phyloP scores from a whole-genome alignment of 2,888 invertebrate species.

The Eugnorisma glareosa region DNA sequence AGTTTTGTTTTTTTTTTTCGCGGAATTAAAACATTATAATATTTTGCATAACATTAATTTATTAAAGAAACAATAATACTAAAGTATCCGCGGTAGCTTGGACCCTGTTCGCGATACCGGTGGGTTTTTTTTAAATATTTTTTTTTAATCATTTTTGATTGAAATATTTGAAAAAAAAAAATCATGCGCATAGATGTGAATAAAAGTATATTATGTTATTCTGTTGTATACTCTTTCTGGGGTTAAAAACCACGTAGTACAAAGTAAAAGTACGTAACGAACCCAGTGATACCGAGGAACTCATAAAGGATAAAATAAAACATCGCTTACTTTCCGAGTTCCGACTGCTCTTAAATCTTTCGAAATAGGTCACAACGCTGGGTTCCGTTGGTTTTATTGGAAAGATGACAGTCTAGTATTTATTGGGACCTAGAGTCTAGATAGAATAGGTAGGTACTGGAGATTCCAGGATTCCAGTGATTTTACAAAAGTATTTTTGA shows the following conservation, averaged over 20 bases:
- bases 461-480: background rate
- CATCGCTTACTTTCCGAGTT: background rate
- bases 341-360: conserved; percentile 9
- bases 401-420: conserved; percentile 22
- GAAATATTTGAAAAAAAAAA: no score
- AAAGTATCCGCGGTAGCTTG: no score
- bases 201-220: background rate
- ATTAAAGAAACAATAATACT: no score
- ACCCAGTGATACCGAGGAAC: background rate
- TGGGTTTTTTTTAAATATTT: no score
- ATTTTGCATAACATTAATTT: background rate
- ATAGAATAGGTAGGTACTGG: no score
- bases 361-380: conserved; percentile 16
- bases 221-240: background rate
- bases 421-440: conserved; percentile 2
- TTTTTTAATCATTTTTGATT: no score
- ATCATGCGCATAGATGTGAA: no score
- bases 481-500: background rate
- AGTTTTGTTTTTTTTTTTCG: no score
- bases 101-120: no score
- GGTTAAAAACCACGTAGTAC: background rate
- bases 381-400: conserved; percentile 3
- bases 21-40: no score
- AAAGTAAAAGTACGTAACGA: background rate
- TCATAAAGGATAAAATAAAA: background rate